Evolutionary conservation across 1,140 invertebrate genomes (phyloP), one percentile per base, ranked within the genome.

Genomic region (Lordiphosa mommai): DNA sequence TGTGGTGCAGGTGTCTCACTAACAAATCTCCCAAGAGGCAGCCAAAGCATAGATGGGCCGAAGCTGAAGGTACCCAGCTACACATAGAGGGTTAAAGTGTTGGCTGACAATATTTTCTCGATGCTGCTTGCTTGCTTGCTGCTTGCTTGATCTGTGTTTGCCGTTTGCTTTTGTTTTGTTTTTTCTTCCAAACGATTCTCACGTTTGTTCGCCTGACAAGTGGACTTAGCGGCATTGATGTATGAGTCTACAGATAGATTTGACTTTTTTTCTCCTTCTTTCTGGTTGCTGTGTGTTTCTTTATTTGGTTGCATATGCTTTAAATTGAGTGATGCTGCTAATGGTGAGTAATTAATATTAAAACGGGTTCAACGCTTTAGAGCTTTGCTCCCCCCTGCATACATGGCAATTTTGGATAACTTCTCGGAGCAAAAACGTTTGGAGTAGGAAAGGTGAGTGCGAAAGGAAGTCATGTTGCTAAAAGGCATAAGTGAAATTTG

Each of bases 151-250:
- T 82, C 77, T 72, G 57, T 68, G 61, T 80, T 73, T 82, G 59
- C 74, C 51, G 52, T 65, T 66, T 30, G 47, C 57, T 53, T 69
- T 61, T 69, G 55, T 59, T 47, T 37, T 33, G 14, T 36, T 12
- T 63, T 12, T 47, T 14, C 12, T 9, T 48, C 33, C 20, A 16
- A 70, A 53, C 77, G 77, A 84, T 84, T 84, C 77, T 84, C 77
- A 84, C 77, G 77, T 84, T 70, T 84, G 77, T 77, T 63, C 50
- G 59, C 60, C 72, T 84, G 77, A 84, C 77, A 84, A 84, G 77
- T 84, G 77, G 77, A 84, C 77, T 84, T 84, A 72, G 72, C 77
- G 79, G 72, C 77, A 84, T 84, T 84, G 77, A 84, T 84, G 72
- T 84, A 84, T 84, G 77, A 60, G 60, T 72, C 61, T 72, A 61